Conservation (phyloP, 2,113 vertebrate species). For the Tachysurus vachellii region DNA sequence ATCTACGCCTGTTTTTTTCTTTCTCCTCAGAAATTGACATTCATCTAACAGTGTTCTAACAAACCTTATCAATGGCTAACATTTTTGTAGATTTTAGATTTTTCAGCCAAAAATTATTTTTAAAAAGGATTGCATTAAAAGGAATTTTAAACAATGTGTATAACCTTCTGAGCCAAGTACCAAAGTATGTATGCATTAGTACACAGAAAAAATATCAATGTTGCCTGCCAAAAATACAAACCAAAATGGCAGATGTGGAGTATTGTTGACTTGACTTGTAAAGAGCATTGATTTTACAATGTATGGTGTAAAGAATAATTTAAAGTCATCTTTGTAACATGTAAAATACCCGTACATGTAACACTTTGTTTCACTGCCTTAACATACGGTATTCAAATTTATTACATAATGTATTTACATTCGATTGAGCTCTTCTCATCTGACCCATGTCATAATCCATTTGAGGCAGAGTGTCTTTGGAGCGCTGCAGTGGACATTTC, state of each 20-base stretch:
- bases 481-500: constrained; percentile 48
- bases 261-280: not conserved
- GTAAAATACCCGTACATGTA: not conserved
- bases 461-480: not conserved
- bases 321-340: not conserved
- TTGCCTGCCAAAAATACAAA: not conserved
- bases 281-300: too few species aligned
- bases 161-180: not conserved
- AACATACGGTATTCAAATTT: not conserved
- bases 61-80: not conserved
- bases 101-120: not conserved
- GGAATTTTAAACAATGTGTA: not conserved
- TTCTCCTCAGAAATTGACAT: not conserved
- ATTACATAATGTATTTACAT: not conserved
- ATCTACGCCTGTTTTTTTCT: not conserved
- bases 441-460: not conserved
- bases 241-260: not conserved
- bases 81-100: not conserved
- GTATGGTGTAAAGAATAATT: not conserved
- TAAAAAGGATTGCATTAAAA: not conserved
- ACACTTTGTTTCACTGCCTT: not conserved
- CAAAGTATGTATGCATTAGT: not conserved
- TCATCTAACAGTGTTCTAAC: not conserved
- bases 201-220: not conserved
- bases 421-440: constrained; percentile 37